Evolutionary conservation across 2,797 vertebrate genomes (phyloP), one percentile per base, ranked within the genome.

Genomic region (Arctocebus calabarensis): DNA sequence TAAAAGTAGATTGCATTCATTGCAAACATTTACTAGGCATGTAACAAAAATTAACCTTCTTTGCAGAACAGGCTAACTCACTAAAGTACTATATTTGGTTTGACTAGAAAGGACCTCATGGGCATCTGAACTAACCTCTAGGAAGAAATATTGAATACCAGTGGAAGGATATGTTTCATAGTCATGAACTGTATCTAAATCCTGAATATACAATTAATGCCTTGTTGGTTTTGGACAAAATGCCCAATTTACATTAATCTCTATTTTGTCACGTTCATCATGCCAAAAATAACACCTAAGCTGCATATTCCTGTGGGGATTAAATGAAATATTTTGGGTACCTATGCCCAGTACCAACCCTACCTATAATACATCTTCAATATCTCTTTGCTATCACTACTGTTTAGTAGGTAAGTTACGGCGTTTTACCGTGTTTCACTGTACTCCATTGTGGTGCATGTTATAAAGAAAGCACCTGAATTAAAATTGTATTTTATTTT

Each of bases 131-230:
- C 8, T 25, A 40, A 16, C 7, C 5, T 88, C 2, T 32, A 20
- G 57, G 45, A 55, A 55, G 32, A 89, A 70, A 45, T 16, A 29
- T 7, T 55, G 16, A 2, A 52, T 2, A 40, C 22, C 22, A 70
- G n/a, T 17, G 12, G 12, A 79, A 79, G 13, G 57, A 14, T 9
- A 19, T 11, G n/a, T 19, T 64, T 27, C 12, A 20, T 3, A 13
- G 37, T 29, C 8, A 32, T 10, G 27, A 68, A 40, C 16, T 68
- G 2, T 43, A 40, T 40, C 0, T 34, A 52, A 61, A 45, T 45
- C 27, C 20, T 22, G 29, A 6, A 27, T 22, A 16, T 32, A 1
- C 1, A 23, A 2, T 71, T 52, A 79, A 0, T 45, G 2, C 12
- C 25, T 66, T 23, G 6, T 19, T 84, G 22, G 8, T 16, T 68